phyloP scores from a whole-genome alignment of 1,140 invertebrate genomes.

The Linepithema humile region DNA sequence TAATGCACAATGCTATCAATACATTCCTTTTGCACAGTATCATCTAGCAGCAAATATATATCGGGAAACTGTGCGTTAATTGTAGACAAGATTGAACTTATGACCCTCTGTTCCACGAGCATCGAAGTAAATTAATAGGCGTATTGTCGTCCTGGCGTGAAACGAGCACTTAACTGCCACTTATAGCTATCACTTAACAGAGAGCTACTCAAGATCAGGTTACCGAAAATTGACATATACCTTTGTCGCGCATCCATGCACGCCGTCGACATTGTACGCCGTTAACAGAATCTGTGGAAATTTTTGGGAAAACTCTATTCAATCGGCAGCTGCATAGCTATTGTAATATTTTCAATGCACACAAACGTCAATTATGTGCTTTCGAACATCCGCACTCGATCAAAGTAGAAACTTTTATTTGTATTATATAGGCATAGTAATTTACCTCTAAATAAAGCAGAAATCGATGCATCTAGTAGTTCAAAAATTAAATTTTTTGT shows the following conservation, averaged over 20 bases:
- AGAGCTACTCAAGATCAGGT: conserved; percentile 83
- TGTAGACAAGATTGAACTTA: conserved; percentile 40
- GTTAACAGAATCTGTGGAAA: conserved; percentile 66
- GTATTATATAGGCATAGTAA: background rate
- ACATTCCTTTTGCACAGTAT: background rate
- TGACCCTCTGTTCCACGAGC: conserved; percentile 46
- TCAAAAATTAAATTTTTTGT: background rate
- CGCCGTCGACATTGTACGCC: conserved; percentile 26
- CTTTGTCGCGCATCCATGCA: conserved; percentile 65
- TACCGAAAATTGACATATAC: conserved; percentile 83
- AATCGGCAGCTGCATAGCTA: conserved; percentile 22
- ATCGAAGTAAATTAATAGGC: conserved; percentile 82
- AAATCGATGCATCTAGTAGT: background rate
- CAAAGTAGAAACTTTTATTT: conserved; percentile 24
- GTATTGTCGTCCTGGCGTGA: conserved; percentile 80
- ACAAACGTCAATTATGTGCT: background rate
- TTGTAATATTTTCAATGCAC: conserved; percentile 3
- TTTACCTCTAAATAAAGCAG: background rate
- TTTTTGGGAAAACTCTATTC: conserved; percentile 60
- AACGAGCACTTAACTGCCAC: conserved; percentile 83
- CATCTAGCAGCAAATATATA: conserved; percentile 1
- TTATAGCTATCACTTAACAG: conserved; percentile 81
- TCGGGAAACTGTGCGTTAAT: conserved; percentile 42
- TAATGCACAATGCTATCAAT: background rate
- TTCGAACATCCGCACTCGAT: conserved; percentile 3